Base-by-base conservation (phyloP, 2,888 invertebrate species). In the Sesamia inferens region DNA sequence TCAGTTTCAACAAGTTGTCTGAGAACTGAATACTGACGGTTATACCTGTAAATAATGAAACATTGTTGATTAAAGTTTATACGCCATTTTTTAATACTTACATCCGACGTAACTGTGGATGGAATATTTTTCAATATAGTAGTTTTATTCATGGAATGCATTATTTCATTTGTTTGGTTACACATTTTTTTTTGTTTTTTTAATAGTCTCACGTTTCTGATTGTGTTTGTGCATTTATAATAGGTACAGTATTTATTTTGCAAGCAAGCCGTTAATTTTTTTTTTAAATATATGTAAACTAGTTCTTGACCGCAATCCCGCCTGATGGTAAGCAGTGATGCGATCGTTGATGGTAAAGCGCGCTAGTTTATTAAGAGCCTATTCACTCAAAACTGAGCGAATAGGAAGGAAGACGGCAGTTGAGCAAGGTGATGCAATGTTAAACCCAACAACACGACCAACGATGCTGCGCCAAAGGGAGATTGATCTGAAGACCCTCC, bases 21-120 rank as follows among this genome's bases (percentile, higher is more conserved):
- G 84, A 80, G n/a, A 86, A 85, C 31, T 31, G 31, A 31, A 31
- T 2, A 81, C 83, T 83, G 78, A 80, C 79, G 72, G 76, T 77
- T 85, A 83, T 78, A 79, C 78, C 83, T 84, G 82, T 82, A 85
- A 87, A 86, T 85, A 87, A 85, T 83, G 80, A 83, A 86, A 86
- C 85, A 86, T 86, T 86, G 83, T 87, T 86, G 78, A 85, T 85
- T 78, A 79, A 74, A 85, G 67, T 87, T 81, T 62, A 75, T 82
- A 31, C 48, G 69, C 61, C 63, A 47, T 71, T 75, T 76, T 78
- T 71, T 64, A 81, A 31, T 31, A 31, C 31, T 76, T 69, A 81
- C 71, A 81, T 81, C 63, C 47, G 68, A 66, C 74, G 54, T 74
- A 79, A 79, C 76, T 59, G 39, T 22, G 39, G 54, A 42, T 22